Conservation (phyloP, 2,888 invertebrate species). For the Macrosoma leucophasiata region DNA sequence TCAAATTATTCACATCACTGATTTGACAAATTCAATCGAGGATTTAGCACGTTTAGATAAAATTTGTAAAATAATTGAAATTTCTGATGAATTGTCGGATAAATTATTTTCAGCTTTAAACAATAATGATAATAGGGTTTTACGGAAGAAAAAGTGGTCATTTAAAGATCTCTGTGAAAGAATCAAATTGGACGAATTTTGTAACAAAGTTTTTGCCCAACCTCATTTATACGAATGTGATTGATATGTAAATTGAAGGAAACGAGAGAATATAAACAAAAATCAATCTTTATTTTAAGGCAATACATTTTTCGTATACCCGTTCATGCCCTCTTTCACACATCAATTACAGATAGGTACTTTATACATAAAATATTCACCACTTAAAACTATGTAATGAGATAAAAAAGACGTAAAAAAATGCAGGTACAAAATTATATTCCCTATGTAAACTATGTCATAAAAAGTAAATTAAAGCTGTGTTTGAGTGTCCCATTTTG, state of each 20-base stretch:
- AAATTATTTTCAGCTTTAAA: constrained; percentile 49
- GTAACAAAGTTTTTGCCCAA: constrained; percentile 49
- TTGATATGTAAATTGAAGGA: not conserved
- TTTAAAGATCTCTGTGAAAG: constrained; percentile 61
- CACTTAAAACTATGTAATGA: too few species aligned
- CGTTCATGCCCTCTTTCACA: too few species aligned
- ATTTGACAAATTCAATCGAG: constrained; percentile 55
- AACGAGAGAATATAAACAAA: constrained; percentile 7
- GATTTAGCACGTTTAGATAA: constrained; percentile 57
- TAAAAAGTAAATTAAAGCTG: too few species aligned
- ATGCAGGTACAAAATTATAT: constrained; percentile 21
- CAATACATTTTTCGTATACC: constrained; percentile 29
- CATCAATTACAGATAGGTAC: too few species aligned
- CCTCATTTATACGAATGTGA: constrained; percentile 1
- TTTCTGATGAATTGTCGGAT: constrained; percentile 63
- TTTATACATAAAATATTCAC: too few species aligned
- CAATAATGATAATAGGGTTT: constrained; percentile 17
- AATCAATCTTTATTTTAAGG: constrained; percentile 28
- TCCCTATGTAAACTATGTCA: constrained; percentile 6
- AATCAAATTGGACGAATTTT: constrained; percentile 62
- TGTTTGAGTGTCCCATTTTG: too few species aligned
- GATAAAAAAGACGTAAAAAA: constrained; percentile 16
- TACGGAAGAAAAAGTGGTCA: constrained; percentile 47
- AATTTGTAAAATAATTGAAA: constrained; percentile 66
- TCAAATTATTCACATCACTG: constrained; percentile 51